A percentile compares a stretch with the other conserved stretches of the same genome.
These are phyloP conservation scores for Saccopteryx bilineata DNA, from an alignment of 2,113 vertebrate genomes.

Conservation along the genomic window DNA sequence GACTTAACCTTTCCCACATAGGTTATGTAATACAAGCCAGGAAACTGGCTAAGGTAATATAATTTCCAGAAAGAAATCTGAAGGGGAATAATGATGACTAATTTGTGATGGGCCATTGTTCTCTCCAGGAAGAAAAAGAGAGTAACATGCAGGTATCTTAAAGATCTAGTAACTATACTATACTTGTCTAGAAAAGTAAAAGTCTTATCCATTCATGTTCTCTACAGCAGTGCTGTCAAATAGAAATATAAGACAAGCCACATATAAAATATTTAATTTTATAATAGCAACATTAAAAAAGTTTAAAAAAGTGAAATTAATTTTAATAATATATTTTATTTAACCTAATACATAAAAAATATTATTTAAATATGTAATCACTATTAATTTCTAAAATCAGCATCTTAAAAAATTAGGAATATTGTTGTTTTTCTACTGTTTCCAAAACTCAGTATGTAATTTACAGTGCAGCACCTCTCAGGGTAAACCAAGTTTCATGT, in stretches of 20 bases:
- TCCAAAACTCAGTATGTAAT: conserved; percentile 2
- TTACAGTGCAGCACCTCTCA: background rate
- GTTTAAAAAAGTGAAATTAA: conserved; percentile 13
- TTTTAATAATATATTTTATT: background rate
- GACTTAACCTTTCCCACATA: conserved; percentile 40
- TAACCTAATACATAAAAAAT: background rate
- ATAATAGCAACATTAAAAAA: background rate
- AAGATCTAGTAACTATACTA: background rate
- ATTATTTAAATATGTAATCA: background rate
- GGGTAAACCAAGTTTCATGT: background rate
- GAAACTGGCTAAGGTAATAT: background rate
- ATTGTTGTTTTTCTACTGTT: background rate
- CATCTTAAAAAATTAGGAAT: background rate
- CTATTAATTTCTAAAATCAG: conserved; percentile 23
- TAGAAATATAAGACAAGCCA: background rate
- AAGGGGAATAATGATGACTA: conserved; percentile 36
- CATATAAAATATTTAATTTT: background rate
- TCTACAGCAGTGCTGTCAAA: background rate
- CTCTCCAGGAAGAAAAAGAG: conserved; percentile 31
- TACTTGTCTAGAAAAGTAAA: background rate
- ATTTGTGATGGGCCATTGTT: background rate
- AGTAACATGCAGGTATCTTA: background rate
- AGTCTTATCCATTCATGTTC: background rate
- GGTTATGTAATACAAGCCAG: conserved; percentile 1
- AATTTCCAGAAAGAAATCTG: conserved; percentile 62